phyloP scores from a whole-genome alignment of 1,140 invertebrate species.

The Heliconius nattereri region DNA sequence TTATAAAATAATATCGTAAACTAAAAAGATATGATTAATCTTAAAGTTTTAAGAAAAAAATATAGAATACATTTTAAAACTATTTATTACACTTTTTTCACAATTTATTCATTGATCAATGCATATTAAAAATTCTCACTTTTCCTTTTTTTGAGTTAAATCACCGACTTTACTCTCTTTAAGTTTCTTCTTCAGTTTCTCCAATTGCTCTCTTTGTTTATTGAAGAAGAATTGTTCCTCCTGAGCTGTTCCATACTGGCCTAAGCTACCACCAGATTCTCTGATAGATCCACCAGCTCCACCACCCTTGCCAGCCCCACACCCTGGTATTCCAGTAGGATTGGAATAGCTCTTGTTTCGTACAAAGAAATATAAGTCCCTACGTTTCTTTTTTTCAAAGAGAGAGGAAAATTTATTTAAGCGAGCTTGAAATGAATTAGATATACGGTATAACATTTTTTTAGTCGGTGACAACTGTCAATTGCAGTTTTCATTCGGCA shows the following conservation, averaged over 20 bases:
- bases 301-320: conserved; percentile 58
- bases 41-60: not conserved
- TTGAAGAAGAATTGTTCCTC: conserved; percentile 68
- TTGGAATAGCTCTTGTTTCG: conserved; percentile 30
- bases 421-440: conserved; percentile 2
- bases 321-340: conserved; percentile 48
- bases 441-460: not conserved
- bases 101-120: not conserved
- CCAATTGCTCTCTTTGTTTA: conserved; percentile 58
- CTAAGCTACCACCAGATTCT: conserved; percentile 61
- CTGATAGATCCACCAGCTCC: conserved; percentile 55
- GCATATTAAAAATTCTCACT: conserved; percentile 14
- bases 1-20: too few species aligned
- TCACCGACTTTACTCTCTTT: conserved; percentile 41
- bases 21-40: too few species aligned
- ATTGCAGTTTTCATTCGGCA: not conserved
- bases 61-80: not conserved
- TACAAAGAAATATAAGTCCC: not conserved
- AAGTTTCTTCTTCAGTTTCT: conserved; percentile 58
- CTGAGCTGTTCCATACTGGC: conserved; percentile 56
- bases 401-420: not conserved
- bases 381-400: not conserved
- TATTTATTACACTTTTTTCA: not conserved
- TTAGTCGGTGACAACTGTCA: not conserved
- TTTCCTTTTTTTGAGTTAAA: conserved; percentile 46